These are phyloP conservation scores for Myotis vivesi DNA, from an alignment of 2,797 vertebrate species.

Conservation along the genomic window DNA sequence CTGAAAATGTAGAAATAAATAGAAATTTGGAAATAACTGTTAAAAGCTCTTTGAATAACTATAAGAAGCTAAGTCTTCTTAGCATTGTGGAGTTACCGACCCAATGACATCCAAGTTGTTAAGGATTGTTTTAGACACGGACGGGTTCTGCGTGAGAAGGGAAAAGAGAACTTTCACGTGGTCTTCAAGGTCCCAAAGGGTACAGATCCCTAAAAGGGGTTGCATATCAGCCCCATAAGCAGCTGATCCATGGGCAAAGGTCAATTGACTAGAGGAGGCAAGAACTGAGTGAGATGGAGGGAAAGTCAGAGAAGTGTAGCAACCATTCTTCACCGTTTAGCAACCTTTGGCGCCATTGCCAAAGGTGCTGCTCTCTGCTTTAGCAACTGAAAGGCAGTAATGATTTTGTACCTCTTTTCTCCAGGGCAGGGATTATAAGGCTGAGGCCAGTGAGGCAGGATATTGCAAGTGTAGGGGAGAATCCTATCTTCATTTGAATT, in stretches of 20 bases:
- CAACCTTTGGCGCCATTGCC: not conserved
- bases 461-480: not conserved
- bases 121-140: not conserved
- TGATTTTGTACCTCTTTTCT: not conserved
- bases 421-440: not conserved
- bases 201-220: not conserved
- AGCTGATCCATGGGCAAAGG: not conserved
- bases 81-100: not conserved
- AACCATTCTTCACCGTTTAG: not conserved
- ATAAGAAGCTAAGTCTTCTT: not conserved
- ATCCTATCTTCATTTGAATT: not conserved
- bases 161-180: not conserved
- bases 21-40: not conserved
- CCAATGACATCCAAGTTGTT: not conserved
- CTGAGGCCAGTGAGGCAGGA: not conserved
- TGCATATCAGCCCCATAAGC: not conserved
- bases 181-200: not conserved
- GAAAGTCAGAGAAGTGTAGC: not conserved
- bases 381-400: not conserved
- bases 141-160: not conserved
- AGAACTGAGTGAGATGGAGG: not conserved
- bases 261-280: not conserved
- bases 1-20: not conserved
- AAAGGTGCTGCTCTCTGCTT: not conserved
- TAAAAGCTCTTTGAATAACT: not conserved